These are phyloP conservation scores for Acanthosepion lycidas DNA, from an alignment of 2,888 invertebrate genomes.

Conservation along the genomic window DNA sequence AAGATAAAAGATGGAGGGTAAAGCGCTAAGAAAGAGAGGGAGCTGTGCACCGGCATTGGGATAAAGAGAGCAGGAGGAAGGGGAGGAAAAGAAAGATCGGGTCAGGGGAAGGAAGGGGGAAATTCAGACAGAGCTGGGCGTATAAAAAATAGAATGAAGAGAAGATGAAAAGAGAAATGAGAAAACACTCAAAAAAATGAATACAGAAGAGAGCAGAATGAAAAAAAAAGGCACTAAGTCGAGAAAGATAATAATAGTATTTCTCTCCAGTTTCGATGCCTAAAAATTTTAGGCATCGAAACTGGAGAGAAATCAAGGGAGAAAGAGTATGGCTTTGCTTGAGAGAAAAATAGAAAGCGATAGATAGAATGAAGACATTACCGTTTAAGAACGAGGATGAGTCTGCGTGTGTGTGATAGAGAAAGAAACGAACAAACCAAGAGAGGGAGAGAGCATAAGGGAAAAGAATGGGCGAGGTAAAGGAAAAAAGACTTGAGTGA, in stretches of 20 bases:
- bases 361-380: not conserved
- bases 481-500: no score
- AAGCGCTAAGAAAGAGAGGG: not conserved
- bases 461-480: no score
- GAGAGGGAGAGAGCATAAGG: not conserved
- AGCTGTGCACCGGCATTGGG: not conserved
- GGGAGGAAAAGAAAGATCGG: conserved; percentile 24
- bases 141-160: conserved; percentile 4
- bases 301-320: not conserved
- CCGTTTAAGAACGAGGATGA: not conserved
- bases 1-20: not conserved
- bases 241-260: not conserved
- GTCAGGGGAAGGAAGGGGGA: not conserved
- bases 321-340: not conserved
- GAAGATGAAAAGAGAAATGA: not conserved
- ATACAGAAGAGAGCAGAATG: not conserved
- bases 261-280: not conserved
- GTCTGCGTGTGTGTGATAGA: no score
- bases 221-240: not conserved
- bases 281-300: not conserved
- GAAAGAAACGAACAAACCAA: not conserved
- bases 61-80: conserved; percentile 34
- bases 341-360: not conserved
- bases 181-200: not conserved
- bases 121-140: conserved; percentile 24